Evolutionary conservation across 2,113 vertebrate genomes (phyloP), one percentile per base, ranked within the genome.

Genomic region (Apeltes quadracus): DNA sequence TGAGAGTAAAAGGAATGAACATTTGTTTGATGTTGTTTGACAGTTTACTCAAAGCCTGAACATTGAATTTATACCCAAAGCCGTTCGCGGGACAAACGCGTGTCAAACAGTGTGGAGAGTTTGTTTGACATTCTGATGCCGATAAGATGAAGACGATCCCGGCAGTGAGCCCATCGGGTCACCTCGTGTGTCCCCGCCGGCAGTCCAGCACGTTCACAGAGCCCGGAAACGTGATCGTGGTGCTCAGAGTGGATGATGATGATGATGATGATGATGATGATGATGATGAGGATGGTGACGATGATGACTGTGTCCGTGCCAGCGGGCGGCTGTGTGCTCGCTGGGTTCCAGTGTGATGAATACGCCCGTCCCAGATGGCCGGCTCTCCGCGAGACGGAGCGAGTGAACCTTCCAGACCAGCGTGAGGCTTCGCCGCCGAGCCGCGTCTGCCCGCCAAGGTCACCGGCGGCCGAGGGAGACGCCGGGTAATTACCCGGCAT

Each of bases 281-380:
- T n/a, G 41, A 15, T 44, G 41, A 38, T 71, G 78, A 68, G 76
- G 77, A 74, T 22, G 20, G 1, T 10, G 46, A 3, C 8, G 76
- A 58, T 66, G 79, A 70, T 79, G 78, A 77, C 79, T 57, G 78
- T 43, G 70, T 75, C 61, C 75, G 81, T 80, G 86, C 75, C 78
- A 75, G 67, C 71, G 82, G 82, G 67, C 71, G 82, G 82, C 77
- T 85, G 58, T 72, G 69, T 76, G 80, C 72, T 80, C 72, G 82
- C 69, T 23, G 73, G 51, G 56, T 73, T 79, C 71, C 76, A 69
- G 61, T 41, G 66, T 89, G 87, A 92, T 92, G 65, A 86, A 85
- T 87, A 81, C 79, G 66, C 61, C 76, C 39, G 51, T 81, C 90
- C 90, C 90, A 92, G 90, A 92, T 92, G 90, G 91, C 85, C 72